Evolutionary conservation across 2,113 vertebrate genomes (phyloP).

Genomic region (Clarias gariepinus): DNA sequence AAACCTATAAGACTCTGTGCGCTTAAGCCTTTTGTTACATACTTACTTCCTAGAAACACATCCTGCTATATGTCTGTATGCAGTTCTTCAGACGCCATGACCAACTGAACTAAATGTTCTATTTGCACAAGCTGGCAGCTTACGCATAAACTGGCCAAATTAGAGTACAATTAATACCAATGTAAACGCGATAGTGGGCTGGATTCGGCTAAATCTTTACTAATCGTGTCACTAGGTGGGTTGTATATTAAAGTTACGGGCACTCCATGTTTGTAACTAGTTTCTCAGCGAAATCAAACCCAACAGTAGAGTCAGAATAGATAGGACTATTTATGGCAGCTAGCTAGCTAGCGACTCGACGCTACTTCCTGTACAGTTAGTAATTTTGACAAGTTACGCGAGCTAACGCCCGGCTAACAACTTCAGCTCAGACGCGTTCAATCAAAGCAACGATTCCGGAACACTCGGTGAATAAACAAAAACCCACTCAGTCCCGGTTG

Average conservation of each 20-base stretch:
- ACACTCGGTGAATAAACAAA: neutral
- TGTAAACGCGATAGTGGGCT: neutral
- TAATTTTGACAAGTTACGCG: constrained; percentile 44
- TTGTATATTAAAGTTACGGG: neutral
- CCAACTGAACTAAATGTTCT: neutral
- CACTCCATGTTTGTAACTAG: neutral
- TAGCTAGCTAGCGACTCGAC: constrained; percentile 4
- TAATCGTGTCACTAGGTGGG: neutral
- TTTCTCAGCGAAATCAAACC: constrained; percentile 19
- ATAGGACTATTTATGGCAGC: constrained; percentile 29
- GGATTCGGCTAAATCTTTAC: neutral
- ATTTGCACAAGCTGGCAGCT: neutral
- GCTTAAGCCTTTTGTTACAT: neutral
- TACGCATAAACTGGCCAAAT: neutral
- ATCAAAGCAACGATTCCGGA: neutral
- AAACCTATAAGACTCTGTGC: neutral
- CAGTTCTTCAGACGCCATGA: neutral
- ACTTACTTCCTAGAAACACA: neutral
- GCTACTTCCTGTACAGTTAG: constrained; percentile 46
- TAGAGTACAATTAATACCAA: neutral
- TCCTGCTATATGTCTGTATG: neutral
- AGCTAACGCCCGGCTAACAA: constrained; percentile 47
- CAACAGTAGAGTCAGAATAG: neutral
- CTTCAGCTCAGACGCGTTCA: constrained; percentile 9
- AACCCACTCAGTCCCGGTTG: neutral